Conservation (phyloP, 2,113 vertebrate species). For the Cyanoderma ruficeps region DNA sequence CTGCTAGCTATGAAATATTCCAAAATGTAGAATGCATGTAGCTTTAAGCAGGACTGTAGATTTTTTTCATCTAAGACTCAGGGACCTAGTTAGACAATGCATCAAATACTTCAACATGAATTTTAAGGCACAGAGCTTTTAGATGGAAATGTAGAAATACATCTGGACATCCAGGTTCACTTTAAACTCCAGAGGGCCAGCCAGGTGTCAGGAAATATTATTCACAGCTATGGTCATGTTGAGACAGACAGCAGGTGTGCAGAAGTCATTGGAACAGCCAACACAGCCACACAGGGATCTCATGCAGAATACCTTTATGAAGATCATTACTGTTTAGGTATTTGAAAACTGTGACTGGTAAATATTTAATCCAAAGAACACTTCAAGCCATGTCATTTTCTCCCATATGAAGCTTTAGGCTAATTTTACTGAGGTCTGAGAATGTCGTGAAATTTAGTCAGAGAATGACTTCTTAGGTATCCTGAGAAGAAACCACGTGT, state of each 20-base stretch:
- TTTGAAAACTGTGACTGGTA: neutral
- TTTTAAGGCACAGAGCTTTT: neutral
- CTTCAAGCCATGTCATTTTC: neutral
- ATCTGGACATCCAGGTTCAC: neutral
- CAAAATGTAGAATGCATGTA: neutral
- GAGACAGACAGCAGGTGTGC: neutral
- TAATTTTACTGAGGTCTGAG: neutral
- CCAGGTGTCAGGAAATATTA: neutral
- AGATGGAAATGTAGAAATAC: neutral
- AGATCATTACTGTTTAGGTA: neutral
- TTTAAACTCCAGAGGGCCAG: neutral
- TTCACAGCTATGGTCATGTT: neutral
- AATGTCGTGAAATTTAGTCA: neutral
- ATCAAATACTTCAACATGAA: neutral
- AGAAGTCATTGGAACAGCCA: neutral
- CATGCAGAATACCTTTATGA: neutral
- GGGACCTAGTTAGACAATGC: neutral
- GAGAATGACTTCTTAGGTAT: neutral
- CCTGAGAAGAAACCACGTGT: neutral
- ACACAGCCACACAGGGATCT: neutral
- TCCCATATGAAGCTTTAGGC: neutral
- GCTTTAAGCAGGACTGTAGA: rapidly evolving
- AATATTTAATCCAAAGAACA: neutral
- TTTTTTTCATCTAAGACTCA: neutral
- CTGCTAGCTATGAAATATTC: neutral